These are phyloP conservation scores for Gallinago stenura DNA, from an alignment of 2,797 vertebrate genomes.

Conservation along the genomic window DNA sequence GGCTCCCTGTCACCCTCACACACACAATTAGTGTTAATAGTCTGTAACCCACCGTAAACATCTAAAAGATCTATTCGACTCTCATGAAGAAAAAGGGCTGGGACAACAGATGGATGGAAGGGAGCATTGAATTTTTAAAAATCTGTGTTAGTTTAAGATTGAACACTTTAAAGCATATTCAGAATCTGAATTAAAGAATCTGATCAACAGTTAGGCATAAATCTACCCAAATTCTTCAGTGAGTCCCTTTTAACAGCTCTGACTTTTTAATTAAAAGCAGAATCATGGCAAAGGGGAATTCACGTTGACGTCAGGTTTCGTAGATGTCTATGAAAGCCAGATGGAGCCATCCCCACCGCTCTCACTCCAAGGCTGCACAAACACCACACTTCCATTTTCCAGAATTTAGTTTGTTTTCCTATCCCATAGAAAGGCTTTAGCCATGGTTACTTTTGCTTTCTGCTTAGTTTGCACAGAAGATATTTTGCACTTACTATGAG, in stretches of 20 bases:
- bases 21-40: background rate
- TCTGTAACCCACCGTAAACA: background rate
- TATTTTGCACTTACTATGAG: background rate
- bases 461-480: background rate
- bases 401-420: background rate
- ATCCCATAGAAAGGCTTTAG: background rate
- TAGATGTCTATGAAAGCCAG: background rate
- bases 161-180: too few species aligned
- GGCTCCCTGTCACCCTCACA: background rate
- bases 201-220: background rate
- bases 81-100: background rate
- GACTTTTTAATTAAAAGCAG: background rate
- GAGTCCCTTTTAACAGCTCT: background rate
- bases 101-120: background rate
- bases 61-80: background rate
- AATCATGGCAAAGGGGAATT: background rate
- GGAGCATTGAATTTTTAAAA: background rate
- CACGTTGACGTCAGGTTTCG: background rate
- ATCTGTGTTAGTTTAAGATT: too few species aligned
- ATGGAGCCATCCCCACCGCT: background rate
- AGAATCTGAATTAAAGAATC: too few species aligned
- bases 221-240: background rate
- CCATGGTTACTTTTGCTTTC: background rate
- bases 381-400: background rate
- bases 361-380: background rate